Base-by-base conservation (phyloP, 64 coral and sea anemone genomes). In the Anthopleura sola region DNA sequence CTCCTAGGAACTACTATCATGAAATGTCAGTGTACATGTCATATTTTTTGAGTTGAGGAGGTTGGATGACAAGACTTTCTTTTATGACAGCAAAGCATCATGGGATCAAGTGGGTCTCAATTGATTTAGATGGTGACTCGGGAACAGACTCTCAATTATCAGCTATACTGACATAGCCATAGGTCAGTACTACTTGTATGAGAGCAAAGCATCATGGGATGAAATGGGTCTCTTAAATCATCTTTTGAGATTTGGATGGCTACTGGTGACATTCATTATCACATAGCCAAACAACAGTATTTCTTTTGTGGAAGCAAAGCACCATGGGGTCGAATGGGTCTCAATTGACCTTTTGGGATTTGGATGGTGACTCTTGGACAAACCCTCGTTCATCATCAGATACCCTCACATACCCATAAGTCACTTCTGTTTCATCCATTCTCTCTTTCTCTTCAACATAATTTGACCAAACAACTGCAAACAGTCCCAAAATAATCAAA, bases 381-480 rank as follows among this genome's bases (percentile, higher is more conserved):
- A 91, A 95, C 1, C 74, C 80, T 71, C 29, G 0, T 33, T 88
- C 89, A 75, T 82, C 69, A 34, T 91, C 33, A 21, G 86, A 84
- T 1, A 88, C 40, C 88, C 55, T 68, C 0, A 60, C 93, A 86
- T 94, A 94, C 9, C 84, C 85, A 50, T 90, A 84, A 23, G 78
- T 66, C 23, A 87, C 60, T 23, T 62, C 31, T 47, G 21, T 0
- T 13, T 56, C 39, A 69, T 34, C 78, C 28, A 75, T 32, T 39
- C 39, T 64, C 36, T 86, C 58, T 74, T 88, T 88, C 58, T 95
- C 86, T 38, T 91, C 89, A 23, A 48, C 57, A 40, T 88, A 95
- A 34, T 91, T 91, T 8, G 93, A 95, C 93, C 93, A 95, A 1
- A 95, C 82, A 53, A 95, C 93, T 36, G 86, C 82, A 29, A 95